These are phyloP conservation scores for Drosophila yooni DNA, from an alignment of 2,888 invertebrate genomes.

Conservation along the genomic window DNA sequence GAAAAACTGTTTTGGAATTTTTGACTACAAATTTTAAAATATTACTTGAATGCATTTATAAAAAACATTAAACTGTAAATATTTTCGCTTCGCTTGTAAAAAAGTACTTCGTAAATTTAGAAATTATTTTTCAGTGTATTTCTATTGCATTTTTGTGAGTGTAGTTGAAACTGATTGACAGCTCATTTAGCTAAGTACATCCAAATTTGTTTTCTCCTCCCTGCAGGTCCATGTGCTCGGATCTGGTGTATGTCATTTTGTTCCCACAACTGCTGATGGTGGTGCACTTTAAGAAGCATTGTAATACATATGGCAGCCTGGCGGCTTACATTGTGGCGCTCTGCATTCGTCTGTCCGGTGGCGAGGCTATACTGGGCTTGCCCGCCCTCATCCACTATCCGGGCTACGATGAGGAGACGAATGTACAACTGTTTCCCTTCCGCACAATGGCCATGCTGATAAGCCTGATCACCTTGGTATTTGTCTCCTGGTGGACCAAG, in stretches of 20 bases:
- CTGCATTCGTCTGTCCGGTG: slow-evolving; percentile 93
- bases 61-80: background rate
- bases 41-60: background rate
- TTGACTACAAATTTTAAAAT: background rate
- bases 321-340: slow-evolving; percentile 94
- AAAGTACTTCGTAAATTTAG: background rate
- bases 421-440: slow-evolving; percentile 96
- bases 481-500: slow-evolving; percentile 93
- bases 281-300: slow-evolving; percentile 96
- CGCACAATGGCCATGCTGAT: slow-evolving; percentile 97
- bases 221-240: slow-evolving; percentile 97
- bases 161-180: background rate
- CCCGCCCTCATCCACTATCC: slow-evolving; percentile 95
- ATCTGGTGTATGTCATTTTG: slow-evolving; percentile 98
- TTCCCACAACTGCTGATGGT: slow-evolving; percentile 99
- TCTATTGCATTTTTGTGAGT: background rate
- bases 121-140: background rate
- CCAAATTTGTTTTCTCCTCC: background rate
- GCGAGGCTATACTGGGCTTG: slow-evolving; percentile 93
- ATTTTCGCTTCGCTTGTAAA: background rate
- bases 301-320: slow-evolving; percentile 99
- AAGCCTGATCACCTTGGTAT: slow-evolving; percentile 92
- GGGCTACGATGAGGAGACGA: slow-evolving; percentile 89
- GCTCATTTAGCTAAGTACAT: background rate
- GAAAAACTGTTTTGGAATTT: background rate